phyloP scores from a whole-genome alignment of 2,113 vertebrate species.

The Aptenodytes forsteri region DNA sequence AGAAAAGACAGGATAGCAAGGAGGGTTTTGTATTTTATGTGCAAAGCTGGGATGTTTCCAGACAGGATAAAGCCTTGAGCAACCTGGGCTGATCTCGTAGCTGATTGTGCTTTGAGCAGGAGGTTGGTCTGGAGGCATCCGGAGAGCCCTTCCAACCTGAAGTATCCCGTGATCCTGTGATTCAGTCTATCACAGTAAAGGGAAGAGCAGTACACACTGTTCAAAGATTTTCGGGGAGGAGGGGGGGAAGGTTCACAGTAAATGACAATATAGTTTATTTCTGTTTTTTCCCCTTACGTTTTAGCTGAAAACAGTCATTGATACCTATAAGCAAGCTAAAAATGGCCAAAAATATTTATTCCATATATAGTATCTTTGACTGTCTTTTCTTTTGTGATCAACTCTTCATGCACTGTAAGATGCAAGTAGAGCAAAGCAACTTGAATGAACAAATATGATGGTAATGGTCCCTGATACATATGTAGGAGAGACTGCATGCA shows the following conservation, averaged over 20 bases:
- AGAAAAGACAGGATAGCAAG: background rate
- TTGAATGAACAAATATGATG: background rate
- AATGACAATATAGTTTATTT: background rate
- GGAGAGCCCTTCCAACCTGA: background rate
- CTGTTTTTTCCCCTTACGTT: background rate
- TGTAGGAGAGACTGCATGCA: background rate
- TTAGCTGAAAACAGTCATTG: background rate
- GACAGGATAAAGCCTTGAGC: background rate
- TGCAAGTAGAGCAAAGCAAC: background rate
- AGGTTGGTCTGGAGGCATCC: background rate
- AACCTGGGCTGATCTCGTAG: background rate
- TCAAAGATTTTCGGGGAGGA: background rate
- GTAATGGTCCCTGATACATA: background rate
- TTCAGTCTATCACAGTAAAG: background rate
- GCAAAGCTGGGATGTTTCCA: background rate
- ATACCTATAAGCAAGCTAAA: background rate
- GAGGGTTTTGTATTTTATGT: background rate
- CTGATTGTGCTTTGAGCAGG: background rate
- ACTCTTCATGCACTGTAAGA: background rate
- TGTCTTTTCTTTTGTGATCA: background rate
- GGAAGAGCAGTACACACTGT: background rate
- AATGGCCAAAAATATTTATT: background rate
- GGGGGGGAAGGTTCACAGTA: background rate
- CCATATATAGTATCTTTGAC: background rate
- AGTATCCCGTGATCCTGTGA: background rate